Evolutionary conservation across 2,797 vertebrate species (phyloP), one percentile per base, ranked within the genome.

Genomic region (Diceros bicornis): DNA sequence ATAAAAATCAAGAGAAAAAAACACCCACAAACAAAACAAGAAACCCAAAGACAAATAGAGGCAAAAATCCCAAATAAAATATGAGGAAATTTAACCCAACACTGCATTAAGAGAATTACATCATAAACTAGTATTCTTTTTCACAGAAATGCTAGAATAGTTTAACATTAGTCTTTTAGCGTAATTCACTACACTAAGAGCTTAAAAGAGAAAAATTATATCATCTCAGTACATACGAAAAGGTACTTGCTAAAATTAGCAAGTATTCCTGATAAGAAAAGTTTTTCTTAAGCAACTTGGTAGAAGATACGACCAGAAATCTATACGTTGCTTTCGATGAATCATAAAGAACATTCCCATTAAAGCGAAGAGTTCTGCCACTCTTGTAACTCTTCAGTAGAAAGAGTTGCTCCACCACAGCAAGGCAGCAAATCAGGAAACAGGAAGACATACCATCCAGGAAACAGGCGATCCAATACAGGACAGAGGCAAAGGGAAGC

Each of bases 1-100:
- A 74, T 83, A 91, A 91, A 95, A 94, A 95, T 44, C 57, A 59
- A 96, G 88, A n/a, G 37, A 25, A 14, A 14, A 52, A 83, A 52
- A 52, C 47, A 79, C 20, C 29, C 79, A 95, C 29, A 92, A 20
- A 47, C 61, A 96, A 82, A 77, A 84, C 9, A 71, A 96, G 92
- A 78, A 91, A 34, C 62, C 59, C 81, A 88, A 94, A 97, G 89
- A 84, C 37, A 95, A 92, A 77, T 25, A 94, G 59, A 92, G 77
- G 20, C 79, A 87, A 95, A 91, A 85, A 59, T 72, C 7, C 16
- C 41, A 69, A 83, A 41, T 47, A 62, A 84, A 86, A 81, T 52
- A 78, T 13, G 94, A 61, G 32, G 74, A 90, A 90, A 87, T 81
- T 52, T 87, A 84, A 72, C 47, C 50, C 13, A 62, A 50, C 66